These are phyloP conservation scores for Premnoplex brunnescens DNA, from an alignment of 2,797 vertebrate species.

Conservation along the genomic window DNA sequence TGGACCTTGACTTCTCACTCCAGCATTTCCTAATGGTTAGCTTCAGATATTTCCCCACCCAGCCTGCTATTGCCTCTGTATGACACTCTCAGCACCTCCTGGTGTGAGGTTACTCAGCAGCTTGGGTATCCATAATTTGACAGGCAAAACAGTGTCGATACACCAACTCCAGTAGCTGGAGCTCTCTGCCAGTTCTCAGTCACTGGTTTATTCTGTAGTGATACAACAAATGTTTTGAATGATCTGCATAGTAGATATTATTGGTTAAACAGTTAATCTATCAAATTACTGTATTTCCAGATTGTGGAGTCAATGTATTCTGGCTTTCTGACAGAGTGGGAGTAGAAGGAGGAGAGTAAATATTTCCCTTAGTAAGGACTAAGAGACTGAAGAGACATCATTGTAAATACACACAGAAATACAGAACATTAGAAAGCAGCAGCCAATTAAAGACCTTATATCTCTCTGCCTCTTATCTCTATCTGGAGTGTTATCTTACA, in stretches of 20 bases:
- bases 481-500: slow-evolving; percentile 26
- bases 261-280: neutral
- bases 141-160: neutral
- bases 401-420: neutral
- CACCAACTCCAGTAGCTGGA: neutral
- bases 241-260: neutral
- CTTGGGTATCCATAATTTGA: neutral
- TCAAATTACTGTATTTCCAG: neutral
- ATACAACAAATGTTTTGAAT: neutral
- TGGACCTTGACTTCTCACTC: neutral
- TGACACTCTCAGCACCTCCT: neutral
- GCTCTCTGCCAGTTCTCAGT: neutral
- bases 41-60: neutral
- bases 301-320: neutral
- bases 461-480: slow-evolving; percentile 24
- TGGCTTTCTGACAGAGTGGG: neutral
- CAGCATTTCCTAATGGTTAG: neutral
- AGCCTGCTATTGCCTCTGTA: neutral
- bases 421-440: neutral
- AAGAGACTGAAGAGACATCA: neutral
- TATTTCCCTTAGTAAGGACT: neutral
- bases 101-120: neutral
- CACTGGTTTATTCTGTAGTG: neutral
- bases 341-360: neutral
- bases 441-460: slow-evolving; percentile 38